Evolutionary conservation across 2,113 vertebrate species (phyloP).

Genomic region (Acanthochromis polyacanthus): DNA sequence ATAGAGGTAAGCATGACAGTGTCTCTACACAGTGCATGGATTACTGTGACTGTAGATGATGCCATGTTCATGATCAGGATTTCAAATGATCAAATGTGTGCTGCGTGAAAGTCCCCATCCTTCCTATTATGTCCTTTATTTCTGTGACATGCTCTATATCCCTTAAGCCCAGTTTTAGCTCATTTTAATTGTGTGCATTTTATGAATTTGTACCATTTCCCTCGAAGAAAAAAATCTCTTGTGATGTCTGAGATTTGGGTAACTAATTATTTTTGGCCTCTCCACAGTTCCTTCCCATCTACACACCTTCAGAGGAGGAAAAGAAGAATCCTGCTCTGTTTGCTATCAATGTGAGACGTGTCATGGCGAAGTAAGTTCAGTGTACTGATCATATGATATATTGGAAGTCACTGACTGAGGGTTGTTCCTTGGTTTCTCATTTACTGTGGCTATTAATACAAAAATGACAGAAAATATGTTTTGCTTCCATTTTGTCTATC

Average conservation of each 20-base stretch:
- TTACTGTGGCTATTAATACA: too few species aligned
- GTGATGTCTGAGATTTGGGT: background rate
- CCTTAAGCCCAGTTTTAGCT: too few species aligned
- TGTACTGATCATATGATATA: background rate
- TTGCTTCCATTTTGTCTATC: background rate
- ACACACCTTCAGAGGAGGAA: constrained; percentile 95
- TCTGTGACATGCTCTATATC: too few species aligned
- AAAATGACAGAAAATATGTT: too few species aligned
- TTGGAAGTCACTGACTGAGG: background rate
- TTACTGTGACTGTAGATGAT: background rate
- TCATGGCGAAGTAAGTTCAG: constrained; percentile 91
- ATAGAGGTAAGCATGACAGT: constrained; percentile 89
- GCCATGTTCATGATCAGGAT: background rate
- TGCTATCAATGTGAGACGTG: constrained; percentile 91
- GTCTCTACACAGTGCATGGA: too few species aligned
- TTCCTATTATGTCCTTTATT: too few species aligned
- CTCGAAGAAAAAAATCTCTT: background rate
- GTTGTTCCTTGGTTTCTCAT: too few species aligned
- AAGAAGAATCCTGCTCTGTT: constrained; percentile 92
- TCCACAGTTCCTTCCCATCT: constrained; percentile 93
- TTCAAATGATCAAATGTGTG: too few species aligned
- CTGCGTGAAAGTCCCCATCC: too few species aligned
- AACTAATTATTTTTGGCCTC: background rate
- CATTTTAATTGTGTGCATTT: too few species aligned
- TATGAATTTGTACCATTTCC: too few species aligned